Percentiles rank a stretch among this genome's conserved stretches.
Conservation (phyloP, 2,888 invertebrate genomes). For the Elysia crispata region DNA sequence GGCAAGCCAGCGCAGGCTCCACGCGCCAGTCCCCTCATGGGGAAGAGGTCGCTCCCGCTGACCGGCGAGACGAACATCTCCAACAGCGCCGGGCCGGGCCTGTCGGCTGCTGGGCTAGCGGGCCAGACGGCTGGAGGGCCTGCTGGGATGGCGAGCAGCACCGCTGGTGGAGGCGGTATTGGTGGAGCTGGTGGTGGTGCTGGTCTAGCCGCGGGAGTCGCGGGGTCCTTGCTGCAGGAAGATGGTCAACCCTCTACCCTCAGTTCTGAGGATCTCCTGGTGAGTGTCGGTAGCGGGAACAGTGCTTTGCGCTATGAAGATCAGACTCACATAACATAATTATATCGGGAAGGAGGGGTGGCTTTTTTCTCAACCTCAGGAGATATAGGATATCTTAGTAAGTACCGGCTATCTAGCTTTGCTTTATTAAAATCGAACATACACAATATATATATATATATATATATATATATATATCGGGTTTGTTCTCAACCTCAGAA, state of each 20-base stretch:
- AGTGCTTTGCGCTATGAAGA: too few relatives aligned
- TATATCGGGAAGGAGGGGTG: too few relatives aligned
- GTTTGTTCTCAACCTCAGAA: too few relatives aligned
- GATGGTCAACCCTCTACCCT: conserved; percentile 20
- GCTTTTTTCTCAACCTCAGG: too few relatives aligned
- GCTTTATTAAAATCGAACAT: too few relatives aligned
- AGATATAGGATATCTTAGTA: too few relatives aligned
- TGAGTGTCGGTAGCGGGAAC: too few relatives aligned
- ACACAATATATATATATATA: too few relatives aligned
- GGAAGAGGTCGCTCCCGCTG: conserved; percentile 38
- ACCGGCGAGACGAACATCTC: neutral
- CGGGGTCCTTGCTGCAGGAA: conserved; percentile 22
- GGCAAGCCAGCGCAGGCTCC: neutral
- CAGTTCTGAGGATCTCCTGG: conserved; percentile 45
- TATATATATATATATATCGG: too few relatives aligned
- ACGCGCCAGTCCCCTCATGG: conserved; percentile 37
- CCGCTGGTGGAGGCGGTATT: neutral
- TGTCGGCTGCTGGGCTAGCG: neutral
- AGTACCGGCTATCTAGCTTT: too few relatives aligned
- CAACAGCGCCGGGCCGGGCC: neutral
- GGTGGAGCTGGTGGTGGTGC: neutral
- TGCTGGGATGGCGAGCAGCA: too few relatives aligned
- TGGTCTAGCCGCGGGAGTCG: neutral
- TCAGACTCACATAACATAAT: too few relatives aligned
- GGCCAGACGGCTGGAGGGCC: neutral